Conservation (phyloP, 2,888 invertebrate genomes). For the Tenthredo distinguenda region DNA sequence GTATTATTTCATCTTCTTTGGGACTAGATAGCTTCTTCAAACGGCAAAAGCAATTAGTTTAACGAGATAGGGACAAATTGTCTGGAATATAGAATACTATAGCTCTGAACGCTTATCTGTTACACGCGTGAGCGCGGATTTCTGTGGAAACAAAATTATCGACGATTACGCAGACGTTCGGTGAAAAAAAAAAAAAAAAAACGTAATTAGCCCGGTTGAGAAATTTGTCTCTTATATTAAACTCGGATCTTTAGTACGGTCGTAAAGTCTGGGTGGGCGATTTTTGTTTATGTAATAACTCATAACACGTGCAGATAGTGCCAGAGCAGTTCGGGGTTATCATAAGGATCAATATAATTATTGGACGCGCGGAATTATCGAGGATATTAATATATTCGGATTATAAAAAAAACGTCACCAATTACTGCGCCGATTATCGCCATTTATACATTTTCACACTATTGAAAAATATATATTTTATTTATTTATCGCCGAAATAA, state of each 20-base stretch:
- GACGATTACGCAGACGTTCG: neutral
- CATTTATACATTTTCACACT: neutral
- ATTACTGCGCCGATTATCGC: neutral
- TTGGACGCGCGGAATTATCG: neutral
- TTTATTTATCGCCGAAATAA: too few relatives aligned
- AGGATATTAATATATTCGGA: neutral
- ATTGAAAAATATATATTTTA: neutral
- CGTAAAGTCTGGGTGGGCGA: neutral
- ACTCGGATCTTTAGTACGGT: neutral
- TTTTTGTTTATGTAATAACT: neutral
- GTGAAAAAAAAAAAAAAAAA: neutral
- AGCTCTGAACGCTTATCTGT: neutral
- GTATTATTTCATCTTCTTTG: neutral
- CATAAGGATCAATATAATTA: neutral
- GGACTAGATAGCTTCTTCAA: too few relatives aligned
- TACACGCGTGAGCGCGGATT: neutral
- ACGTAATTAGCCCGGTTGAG: neutral
- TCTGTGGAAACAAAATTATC: neutral
- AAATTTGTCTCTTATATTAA: neutral
- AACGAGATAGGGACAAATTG: too few relatives aligned
- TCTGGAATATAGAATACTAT: too few relatives aligned
- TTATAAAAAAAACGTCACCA: neutral
- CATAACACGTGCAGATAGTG: neutral
- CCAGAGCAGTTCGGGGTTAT: neutral
- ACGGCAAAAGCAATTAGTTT: too few relatives aligned